phyloP scores from a whole-genome alignment of 2,888 invertebrate genomes.

The Lycaena phlaeas region DNA sequence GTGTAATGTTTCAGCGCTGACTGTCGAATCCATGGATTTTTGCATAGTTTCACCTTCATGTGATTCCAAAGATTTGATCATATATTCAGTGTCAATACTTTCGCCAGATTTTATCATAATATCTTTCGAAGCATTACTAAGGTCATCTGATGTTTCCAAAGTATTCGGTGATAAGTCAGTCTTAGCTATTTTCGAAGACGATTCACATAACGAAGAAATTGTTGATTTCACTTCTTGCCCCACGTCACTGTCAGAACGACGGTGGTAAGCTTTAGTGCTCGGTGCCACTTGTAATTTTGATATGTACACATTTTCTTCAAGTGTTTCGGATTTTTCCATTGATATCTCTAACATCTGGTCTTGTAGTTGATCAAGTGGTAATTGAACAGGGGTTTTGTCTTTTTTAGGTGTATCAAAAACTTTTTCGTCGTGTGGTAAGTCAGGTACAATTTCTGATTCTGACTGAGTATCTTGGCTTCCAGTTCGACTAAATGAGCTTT shows the following conservation, averaged over 20 bases:
- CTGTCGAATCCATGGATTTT: slow-evolving; percentile 68
- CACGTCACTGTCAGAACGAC: background rate
- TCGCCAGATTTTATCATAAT: slow-evolving; percentile 68
- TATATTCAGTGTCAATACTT: slow-evolving; percentile 64
- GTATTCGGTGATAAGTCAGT: slow-evolving; percentile 54
- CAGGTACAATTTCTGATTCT: slow-evolving; percentile 68
- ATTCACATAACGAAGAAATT: background rate
- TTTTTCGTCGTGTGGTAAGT: slow-evolving; percentile 60
- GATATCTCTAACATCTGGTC: slow-evolving; percentile 64
- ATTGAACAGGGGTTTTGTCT: slow-evolving; percentile 57
- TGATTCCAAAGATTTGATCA: slow-evolving; percentile 66
- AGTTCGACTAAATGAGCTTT: slow-evolving; percentile 64
- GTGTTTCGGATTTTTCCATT: slow-evolving; percentile 50
- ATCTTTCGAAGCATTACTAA: slow-evolving; percentile 56
- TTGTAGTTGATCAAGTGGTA: slow-evolving; percentile 58
- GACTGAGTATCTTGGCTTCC: slow-evolving; percentile 73
- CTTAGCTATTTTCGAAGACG: slow-evolving; percentile 36
- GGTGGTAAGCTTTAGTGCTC: background rate
- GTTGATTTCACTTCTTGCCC: background rate
- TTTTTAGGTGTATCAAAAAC: slow-evolving; percentile 51
- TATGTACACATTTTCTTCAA: slow-evolving; percentile 25
- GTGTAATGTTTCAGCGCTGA: slow-evolving; percentile 66
- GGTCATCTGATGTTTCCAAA: slow-evolving; percentile 54
- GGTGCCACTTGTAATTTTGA: background rate
- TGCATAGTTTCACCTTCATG: slow-evolving; percentile 66